Conservation (phyloP, 2,113 vertebrate species). For the Gymnarchus niloticus region DNA sequence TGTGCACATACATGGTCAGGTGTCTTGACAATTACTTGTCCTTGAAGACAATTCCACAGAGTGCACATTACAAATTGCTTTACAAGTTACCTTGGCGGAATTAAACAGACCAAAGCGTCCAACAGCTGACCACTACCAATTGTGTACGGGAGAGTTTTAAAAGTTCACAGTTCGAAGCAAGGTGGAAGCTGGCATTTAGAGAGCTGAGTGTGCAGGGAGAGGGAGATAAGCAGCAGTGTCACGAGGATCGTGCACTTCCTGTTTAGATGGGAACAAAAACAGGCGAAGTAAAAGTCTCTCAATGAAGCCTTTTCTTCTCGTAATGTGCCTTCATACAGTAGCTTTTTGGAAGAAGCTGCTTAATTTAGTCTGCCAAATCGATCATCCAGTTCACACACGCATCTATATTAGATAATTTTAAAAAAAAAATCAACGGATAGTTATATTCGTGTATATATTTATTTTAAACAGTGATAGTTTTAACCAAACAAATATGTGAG, state of each 20-base stretch:
- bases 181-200: not conserved
- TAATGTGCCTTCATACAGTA: not conserved
- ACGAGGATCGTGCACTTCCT: not conserved
- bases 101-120: not conserved
- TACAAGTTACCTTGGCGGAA: not conserved
- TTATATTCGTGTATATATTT: too few species aligned
- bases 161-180: not conserved
- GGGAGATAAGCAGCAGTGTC: not conserved
- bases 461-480: too few species aligned
- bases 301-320: too few species aligned
- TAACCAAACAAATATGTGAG: too few species aligned
- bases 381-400: too few species aligned
- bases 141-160: not conserved
- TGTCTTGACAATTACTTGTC: not conserved
- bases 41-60: not conserved
- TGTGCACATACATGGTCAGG: not conserved
- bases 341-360: not conserved
- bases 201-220: not conserved
- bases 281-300: not conserved
- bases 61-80: too few species aligned
- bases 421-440: too few species aligned
- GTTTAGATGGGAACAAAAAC: not conserved
- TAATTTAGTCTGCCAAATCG: too few species aligned
- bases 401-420: too few species aligned
- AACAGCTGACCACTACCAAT: not conserved